A percentile compares a stretch with the other conserved stretches of the same genome.
phyloP scores from a whole-genome alignment of 1,140 invertebrate species.

The Psix sp. region DNA sequence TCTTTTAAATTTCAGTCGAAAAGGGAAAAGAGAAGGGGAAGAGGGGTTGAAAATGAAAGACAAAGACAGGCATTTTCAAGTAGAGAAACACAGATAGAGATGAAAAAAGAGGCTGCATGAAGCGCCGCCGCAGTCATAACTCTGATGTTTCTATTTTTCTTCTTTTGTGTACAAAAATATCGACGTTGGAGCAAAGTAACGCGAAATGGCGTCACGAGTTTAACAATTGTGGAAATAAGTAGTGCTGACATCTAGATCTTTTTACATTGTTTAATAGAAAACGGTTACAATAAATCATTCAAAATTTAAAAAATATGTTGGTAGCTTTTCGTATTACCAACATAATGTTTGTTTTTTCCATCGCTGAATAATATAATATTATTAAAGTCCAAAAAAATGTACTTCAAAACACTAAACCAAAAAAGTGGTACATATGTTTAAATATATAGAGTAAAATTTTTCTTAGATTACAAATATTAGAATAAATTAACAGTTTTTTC shows the following conservation, averaged over 20 bases:
- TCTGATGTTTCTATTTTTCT: constrained; percentile 5
- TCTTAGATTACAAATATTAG: too few relatives aligned
- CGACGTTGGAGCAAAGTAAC: constrained; percentile 19
- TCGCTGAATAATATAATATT: too few relatives aligned
- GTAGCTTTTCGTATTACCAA: too few relatives aligned
- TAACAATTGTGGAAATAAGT: constrained; percentile 7
- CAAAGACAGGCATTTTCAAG: constrained; percentile 38
- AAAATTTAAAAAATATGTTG: too few relatives aligned
- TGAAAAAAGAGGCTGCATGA: constrained; percentile 60
- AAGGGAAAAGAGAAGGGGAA: constrained; percentile 49
- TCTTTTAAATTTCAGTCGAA: constrained; percentile 17
- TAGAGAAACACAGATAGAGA: constrained; percentile 55
- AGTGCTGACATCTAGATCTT: not conserved
- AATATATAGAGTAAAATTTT: too few relatives aligned
- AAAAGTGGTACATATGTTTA: too few relatives aligned
- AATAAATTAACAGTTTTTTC: too few relatives aligned
- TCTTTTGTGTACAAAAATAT: constrained; percentile 31
- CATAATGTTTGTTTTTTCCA: too few relatives aligned
- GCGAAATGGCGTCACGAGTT: constrained; percentile 35
- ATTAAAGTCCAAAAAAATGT: too few relatives aligned
- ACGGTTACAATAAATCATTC: not conserved
- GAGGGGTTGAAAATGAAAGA: constrained; percentile 55
- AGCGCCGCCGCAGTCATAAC: constrained; percentile 48
- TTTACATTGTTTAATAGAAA: not conserved
- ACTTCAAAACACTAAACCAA: too few relatives aligned